phyloP scores from a whole-genome alignment of 2,888 invertebrate genomes.

The Mimumesa dahlbomi region DNA sequence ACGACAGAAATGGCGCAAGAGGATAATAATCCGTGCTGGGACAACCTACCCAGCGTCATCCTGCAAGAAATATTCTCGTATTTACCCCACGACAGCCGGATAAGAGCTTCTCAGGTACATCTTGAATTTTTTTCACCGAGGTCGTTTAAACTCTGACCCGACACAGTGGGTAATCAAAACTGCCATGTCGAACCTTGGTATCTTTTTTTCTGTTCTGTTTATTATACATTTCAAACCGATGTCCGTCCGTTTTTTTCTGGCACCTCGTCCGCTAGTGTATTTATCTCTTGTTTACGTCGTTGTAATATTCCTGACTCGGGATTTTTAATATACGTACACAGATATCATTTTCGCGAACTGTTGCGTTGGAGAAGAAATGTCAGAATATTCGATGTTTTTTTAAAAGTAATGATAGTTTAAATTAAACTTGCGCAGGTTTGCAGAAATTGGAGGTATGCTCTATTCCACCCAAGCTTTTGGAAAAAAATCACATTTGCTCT shows the following conservation, averaged over 20 bases:
- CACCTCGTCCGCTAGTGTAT: background rate
- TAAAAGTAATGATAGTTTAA: conserved; percentile 12
- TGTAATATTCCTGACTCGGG: background rate
- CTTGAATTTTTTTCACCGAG: conserved; percentile 35
- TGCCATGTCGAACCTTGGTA: conserved; percentile 34
- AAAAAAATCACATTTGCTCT: conserved; percentile 78
- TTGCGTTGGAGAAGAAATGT: no score
- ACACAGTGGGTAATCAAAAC: conserved; percentile 45
- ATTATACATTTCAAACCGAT: background rate
- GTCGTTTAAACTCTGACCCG: conserved; percentile 26
- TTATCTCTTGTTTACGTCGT: background rate
- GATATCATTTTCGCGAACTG: no score
- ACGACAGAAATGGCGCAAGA: conserved; percentile 73
- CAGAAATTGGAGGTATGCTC: conserved; percentile 82
- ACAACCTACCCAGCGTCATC: conserved; percentile 80
- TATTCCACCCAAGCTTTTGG: conserved; percentile 80
- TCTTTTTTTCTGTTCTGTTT: conserved; percentile 8
- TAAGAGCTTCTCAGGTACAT: conserved; percentile 77
- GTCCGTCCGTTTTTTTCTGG: background rate
- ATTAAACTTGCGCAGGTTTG: conserved; percentile 77
- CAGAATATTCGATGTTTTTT: no score
- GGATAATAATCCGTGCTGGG: conserved; percentile 76
- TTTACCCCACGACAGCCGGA: conserved; percentile 74
- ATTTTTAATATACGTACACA: no score
- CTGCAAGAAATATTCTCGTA: conserved; percentile 80